phyloP scores from a whole-genome alignment of 2,888 invertebrate genomes.

The Lepidocyrtoides sp. region DNA sequence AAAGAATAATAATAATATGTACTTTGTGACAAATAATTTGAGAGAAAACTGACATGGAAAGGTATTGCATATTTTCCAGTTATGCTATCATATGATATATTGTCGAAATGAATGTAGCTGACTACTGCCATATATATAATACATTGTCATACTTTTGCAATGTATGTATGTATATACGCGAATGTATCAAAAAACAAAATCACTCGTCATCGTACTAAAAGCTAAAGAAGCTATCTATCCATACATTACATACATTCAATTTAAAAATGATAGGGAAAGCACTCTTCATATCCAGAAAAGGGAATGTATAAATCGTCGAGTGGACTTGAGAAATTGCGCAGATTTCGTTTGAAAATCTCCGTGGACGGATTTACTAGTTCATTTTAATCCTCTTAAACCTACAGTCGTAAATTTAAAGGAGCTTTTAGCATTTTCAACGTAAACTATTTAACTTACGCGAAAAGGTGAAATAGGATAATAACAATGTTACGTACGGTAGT shows the following conservation, averaged over 20 bases:
- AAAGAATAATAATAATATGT: not conserved
- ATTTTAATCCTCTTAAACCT: conserved; percentile 44
- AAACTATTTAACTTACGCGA: not conserved
- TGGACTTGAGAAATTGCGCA: not conserved
- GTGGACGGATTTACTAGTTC: conserved; percentile 17
- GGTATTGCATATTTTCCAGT: not conserved
- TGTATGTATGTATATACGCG: not conserved
- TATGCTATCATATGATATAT: not conserved
- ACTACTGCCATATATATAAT: not conserved
- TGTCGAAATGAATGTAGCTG: not conserved
- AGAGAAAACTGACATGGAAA: conserved; percentile 24
- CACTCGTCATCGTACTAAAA: too few relatives aligned
- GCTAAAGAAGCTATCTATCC: too few relatives aligned
- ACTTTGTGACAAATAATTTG: conserved; percentile 28
- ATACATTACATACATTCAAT: not conserved
- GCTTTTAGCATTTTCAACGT: conserved; percentile 30
- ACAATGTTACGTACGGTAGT: too few relatives aligned
- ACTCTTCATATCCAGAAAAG: not conserved
- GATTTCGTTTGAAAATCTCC: conserved; percentile 28
- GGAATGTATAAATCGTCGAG: not conserved
- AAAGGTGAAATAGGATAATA: not conserved
- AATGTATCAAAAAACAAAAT: not conserved
- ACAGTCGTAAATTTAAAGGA: conserved; percentile 32
- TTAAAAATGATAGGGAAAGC: not conserved
- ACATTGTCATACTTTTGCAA: not conserved